Evolutionary conservation across 1,140 invertebrate species (phyloP).

Genomic region (Rhagoletis pomonella): DNA sequence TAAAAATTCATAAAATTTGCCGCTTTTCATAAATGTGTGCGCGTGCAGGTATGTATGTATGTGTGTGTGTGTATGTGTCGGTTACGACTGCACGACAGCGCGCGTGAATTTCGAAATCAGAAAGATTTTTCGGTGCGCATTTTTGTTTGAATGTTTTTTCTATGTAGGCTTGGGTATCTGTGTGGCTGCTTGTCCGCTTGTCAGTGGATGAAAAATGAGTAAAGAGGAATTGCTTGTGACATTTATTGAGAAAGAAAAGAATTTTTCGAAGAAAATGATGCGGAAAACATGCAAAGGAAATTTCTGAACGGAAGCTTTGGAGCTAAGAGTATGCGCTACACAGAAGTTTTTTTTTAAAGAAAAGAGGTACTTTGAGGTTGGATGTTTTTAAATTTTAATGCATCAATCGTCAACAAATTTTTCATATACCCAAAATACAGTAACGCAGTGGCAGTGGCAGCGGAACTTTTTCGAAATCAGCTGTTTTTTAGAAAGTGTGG

Average conservation of each 20-base stretch:
- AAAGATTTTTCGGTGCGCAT: neutral
- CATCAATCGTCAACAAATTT: no score
- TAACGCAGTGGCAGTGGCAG: no score
- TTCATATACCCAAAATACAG: no score
- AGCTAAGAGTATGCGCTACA: no score
- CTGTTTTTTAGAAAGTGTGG: no score
- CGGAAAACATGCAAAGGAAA: conserved; percentile 5
- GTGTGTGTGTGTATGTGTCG: neutral
- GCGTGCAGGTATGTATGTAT: neutral
- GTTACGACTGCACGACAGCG: neutral
- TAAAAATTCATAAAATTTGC: conserved; percentile 24
- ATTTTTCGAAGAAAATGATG: conserved; percentile 21
- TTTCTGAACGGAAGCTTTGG: neutral
- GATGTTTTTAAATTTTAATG: no score
- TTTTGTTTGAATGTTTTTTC: neutral
- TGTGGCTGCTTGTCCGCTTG: neutral
- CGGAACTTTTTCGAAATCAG: no score
- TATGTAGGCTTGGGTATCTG: neutral
- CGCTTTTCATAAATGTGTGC: neutral
- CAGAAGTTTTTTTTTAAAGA: no score
- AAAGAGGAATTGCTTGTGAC: neutral
- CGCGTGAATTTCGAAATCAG: conserved; percentile 8
- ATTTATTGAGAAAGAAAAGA: neutral
- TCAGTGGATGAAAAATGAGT: conserved; percentile 39
- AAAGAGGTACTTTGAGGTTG: no score